Evolutionary conservation across 2,888 invertebrate species (phyloP).

Genomic region (Petrophora chlorosata): DNA sequence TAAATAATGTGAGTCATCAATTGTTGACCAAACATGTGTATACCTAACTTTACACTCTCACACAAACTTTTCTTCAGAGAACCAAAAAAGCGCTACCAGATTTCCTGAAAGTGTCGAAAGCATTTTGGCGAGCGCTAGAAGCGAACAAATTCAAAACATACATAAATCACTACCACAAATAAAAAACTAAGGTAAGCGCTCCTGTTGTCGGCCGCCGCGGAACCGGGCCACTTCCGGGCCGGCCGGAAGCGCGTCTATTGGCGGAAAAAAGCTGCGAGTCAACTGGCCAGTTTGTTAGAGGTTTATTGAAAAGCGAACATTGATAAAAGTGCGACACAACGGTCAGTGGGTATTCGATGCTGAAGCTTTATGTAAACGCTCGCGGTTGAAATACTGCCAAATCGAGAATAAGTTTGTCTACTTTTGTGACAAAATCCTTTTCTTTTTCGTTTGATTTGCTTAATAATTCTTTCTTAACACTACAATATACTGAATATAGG

Average conservation of each 20-base stretch:
- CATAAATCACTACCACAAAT: conserved; percentile 80
- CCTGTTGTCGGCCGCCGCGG: conserved; percentile 72
- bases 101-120: conserved; percentile 67
- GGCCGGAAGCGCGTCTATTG: conserved; percentile 74
- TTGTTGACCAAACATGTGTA: conserved; percentile 13
- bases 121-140: conserved; percentile 66
- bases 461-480: too few species aligned
- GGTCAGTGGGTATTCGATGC: conserved; percentile 47
- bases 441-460: neutral
- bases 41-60: conserved; percentile 17
- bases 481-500: too few species aligned
- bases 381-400: conserved; percentile 37
- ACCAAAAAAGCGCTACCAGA: conserved; percentile 53
- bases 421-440: neutral
- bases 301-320: conserved; percentile 70
- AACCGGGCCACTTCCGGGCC: conserved; percentile 70
- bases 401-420: conserved; percentile 8
- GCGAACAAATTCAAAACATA: conserved; percentile 77
- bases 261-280: conserved; percentile 75
- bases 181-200: conserved; percentile 83
- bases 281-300: conserved; percentile 72
- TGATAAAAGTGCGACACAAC: conserved; percentile 59
- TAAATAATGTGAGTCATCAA: too few species aligned
- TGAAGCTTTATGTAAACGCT: conserved; percentile 51
- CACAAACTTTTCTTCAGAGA: conserved; percentile 43